Percentiles rank a stretch among this genome's conserved stretches.
Conservation (phyloP, 2,797 vertebrate genomes). For the Betta splendens region DNA sequence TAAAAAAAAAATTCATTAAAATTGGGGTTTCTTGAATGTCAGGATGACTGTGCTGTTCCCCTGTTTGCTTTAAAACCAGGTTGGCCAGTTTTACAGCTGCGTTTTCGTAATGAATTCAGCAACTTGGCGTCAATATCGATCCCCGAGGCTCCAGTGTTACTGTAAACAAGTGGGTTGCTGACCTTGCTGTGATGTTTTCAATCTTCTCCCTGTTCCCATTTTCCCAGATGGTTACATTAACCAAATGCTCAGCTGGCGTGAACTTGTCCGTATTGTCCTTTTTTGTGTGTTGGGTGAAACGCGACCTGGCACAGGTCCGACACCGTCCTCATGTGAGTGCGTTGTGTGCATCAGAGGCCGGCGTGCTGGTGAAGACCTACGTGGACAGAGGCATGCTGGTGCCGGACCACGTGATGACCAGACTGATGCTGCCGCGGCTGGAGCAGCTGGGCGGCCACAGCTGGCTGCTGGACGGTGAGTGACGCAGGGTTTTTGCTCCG, state of each 20-base stretch:
- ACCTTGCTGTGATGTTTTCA: background rate
- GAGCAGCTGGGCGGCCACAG: constrained; percentile 84
- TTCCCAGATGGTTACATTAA: background rate
- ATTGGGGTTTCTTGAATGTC: background rate
- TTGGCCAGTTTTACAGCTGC: background rate
- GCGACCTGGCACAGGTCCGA: too few species aligned
- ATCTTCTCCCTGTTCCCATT: background rate
- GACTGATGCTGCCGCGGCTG: constrained; percentile 86
- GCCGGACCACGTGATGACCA: constrained; percentile 92
- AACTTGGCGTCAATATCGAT: background rate
- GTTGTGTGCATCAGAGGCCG: constrained; percentile 67
- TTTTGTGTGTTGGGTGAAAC: too few species aligned
- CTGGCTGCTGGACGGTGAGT: constrained; percentile 93
- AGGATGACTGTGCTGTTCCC: background rate
- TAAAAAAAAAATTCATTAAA: background rate
- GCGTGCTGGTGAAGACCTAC: constrained; percentile 87
- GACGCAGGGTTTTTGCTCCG: background rate
- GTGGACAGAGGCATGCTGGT: constrained; percentile 88
- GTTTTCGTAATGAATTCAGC: background rate
- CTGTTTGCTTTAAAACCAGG: background rate
- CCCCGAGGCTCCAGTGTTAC: background rate
- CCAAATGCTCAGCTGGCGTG: too few species aligned
- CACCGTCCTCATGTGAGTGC: constrained; percentile 20
- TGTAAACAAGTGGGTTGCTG: constrained; percentile 2
- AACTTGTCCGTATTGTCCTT: too few species aligned